phyloP scores from a whole-genome alignment of 2,888 invertebrate species.

The Ryuthela nishihirai region DNA sequence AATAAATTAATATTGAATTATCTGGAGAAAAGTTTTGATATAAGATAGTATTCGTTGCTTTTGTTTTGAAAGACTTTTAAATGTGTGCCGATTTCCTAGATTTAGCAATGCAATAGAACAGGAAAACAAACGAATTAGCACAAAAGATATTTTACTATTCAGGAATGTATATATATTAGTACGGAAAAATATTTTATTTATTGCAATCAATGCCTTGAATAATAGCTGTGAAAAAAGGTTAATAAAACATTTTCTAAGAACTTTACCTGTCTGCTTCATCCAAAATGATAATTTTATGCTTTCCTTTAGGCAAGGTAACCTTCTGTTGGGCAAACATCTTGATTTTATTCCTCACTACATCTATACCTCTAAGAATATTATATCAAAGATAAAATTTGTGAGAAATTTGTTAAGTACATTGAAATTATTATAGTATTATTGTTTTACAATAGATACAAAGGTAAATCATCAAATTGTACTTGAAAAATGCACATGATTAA shows the following conservation, averaged over 20 bases:
- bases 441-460: neutral
- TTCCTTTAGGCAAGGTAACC: slow-evolving; percentile 83
- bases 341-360: slow-evolving; percentile 95
- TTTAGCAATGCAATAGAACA: too few relatives aligned
- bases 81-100: too few relatives aligned
- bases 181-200: neutral
- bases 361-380: slow-evolving; percentile 72
- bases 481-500: too few relatives aligned
- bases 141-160: neutral
- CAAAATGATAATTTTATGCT: slow-evolving; percentile 94
- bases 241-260: neutral
- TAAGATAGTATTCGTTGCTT: too few relatives aligned
- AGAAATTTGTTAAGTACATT: neutral
- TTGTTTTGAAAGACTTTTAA: too few relatives aligned
- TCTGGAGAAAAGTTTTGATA: too few relatives aligned
- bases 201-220: neutral
- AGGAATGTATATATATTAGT: neutral
- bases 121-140: neutral
- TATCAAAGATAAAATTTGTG: neutral
- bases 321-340: slow-evolving; percentile 98
- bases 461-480: too few relatives aligned
- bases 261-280: slow-evolving; percentile 88
- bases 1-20: too few relatives aligned
- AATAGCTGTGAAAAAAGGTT: neutral
- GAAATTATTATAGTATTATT: neutral